Evolutionary conservation across 2,797 vertebrate species (phyloP).

Genomic region (Ctenopoma multispine): DNA sequence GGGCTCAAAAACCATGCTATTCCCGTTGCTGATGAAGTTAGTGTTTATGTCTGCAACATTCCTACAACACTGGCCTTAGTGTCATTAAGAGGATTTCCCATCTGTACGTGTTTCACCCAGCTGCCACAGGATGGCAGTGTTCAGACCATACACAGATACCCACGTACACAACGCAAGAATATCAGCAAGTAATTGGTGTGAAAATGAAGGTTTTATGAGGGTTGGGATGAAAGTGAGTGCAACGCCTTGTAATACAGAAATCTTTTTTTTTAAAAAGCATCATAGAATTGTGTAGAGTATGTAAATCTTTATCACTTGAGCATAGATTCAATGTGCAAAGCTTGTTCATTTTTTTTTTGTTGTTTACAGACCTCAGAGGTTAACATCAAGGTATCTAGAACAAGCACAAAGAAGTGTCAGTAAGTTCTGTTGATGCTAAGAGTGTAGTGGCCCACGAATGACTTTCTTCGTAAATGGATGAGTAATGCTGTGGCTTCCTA

Average conservation of each 20-base stretch:
- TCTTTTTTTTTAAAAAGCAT: no score
- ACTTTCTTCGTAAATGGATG: conserved; percentile 26
- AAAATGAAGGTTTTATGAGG: background rate
- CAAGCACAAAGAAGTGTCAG: background rate
- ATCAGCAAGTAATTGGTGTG: background rate
- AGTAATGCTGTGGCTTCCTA: conserved; percentile 5
- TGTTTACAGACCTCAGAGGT: background rate
- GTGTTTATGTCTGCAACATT: no score
- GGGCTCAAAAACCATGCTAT: background rate
- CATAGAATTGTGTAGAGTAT: background rate
- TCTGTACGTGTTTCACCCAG: background rate
- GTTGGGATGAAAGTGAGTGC: background rate
- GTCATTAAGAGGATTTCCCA: background rate
- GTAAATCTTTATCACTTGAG: background rate
- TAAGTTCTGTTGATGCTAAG: background rate
- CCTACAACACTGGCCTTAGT: no score
- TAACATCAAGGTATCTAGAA: background rate
- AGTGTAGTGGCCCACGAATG: background rate
- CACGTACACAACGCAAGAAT: background rate
- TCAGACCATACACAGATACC: background rate
- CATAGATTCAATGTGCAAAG: background rate
- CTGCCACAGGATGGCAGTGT: background rate
- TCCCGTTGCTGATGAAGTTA: background rate
- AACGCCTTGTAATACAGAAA: no score
- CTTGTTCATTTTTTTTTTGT: background rate